Conservation (phyloP, 2,113 vertebrate genomes). For the Beaufortia kweichowensis region DNA sequence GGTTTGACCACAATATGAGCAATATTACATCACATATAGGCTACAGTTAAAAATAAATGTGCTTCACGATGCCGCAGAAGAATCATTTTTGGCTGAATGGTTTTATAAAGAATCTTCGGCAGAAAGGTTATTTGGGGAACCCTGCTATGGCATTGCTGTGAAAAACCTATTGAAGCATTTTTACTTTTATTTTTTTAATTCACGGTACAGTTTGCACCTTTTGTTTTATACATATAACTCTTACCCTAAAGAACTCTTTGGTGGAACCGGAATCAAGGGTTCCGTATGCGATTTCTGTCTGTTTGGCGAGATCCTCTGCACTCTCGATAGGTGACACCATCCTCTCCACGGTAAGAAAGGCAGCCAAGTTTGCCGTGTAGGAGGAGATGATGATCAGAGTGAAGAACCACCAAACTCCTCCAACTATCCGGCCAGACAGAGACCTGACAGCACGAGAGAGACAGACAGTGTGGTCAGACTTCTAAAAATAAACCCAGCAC, state of each 20-base stretch:
- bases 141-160: too few species aligned
- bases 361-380: slow-evolving; percentile 97
- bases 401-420: slow-evolving; percentile 99
- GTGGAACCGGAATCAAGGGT: slow-evolving; percentile 97
- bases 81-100: too few species aligned
- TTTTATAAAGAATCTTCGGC: too few species aligned
- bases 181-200: too few species aligned
- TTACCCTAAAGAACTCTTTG: slow-evolving; percentile 99
- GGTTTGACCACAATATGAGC: too few species aligned
- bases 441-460: slow-evolving; percentile 76
- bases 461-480: not conserved
- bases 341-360: slow-evolving; percentile 97
- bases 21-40: too few species aligned
- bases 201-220: too few species aligned
- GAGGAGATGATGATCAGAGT: slow-evolving; percentile 99
- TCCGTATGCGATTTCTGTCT: slow-evolving; percentile 98
- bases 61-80: too few species aligned
- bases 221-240: too few species aligned
- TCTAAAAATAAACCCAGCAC: not conserved
- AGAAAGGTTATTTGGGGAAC: too few species aligned
- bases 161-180: too few species aligned
- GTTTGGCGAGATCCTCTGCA: slow-evolving; percentile 97
- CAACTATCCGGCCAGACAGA: slow-evolving; percentile 96
- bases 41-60: too few species aligned
- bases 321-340: slow-evolving; percentile 99